Percentiles rank a stretch among this genome's conserved stretches.
phyloP scores from a whole-genome alignment of 2,113 vertebrate species.

The Drymodes brunneopygia region DNA sequence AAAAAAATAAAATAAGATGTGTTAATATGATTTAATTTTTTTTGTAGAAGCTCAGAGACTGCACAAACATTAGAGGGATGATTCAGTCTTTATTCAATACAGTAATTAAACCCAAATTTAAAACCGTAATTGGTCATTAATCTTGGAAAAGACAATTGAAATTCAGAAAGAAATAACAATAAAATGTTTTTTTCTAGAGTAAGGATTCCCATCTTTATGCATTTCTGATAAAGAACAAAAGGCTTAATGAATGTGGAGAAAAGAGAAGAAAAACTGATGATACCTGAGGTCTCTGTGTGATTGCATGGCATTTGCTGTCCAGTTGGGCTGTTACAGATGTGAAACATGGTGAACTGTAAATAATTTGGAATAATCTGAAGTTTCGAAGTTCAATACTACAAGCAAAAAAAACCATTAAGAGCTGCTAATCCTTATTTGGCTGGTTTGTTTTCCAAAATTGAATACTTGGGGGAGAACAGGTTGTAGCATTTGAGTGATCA shows the following conservation, averaged over 20 bases:
- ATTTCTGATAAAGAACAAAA: background rate
- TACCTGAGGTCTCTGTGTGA: background rate
- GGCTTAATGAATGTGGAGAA: background rate
- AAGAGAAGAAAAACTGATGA: background rate
- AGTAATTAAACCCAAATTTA: background rate
- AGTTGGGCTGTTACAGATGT: rapidly evolving
- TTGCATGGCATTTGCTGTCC: background rate
- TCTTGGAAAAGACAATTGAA: background rate
- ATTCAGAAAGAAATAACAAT: background rate
- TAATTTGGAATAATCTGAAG: background rate
- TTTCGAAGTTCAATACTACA: background rate
- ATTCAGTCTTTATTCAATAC: background rate
- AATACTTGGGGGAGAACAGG: rapidly evolving
- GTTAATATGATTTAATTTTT: background rate
- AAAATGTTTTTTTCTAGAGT: background rate
- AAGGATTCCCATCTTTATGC: background rate
- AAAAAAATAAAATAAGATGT: background rate
- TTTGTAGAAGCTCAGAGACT: background rate
- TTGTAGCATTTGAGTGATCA: rapidly evolving
- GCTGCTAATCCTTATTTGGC: background rate
- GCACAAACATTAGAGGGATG: background rate
- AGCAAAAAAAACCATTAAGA: background rate
- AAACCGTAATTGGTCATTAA: background rate
- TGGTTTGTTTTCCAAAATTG: background rate
- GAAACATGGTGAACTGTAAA: background rate